A percentile compares a stretch with the other conserved stretches of the same genome.
phyloP scores from a whole-genome alignment of 2,888 invertebrate species.

The Hemistola chrysoprasaria region DNA sequence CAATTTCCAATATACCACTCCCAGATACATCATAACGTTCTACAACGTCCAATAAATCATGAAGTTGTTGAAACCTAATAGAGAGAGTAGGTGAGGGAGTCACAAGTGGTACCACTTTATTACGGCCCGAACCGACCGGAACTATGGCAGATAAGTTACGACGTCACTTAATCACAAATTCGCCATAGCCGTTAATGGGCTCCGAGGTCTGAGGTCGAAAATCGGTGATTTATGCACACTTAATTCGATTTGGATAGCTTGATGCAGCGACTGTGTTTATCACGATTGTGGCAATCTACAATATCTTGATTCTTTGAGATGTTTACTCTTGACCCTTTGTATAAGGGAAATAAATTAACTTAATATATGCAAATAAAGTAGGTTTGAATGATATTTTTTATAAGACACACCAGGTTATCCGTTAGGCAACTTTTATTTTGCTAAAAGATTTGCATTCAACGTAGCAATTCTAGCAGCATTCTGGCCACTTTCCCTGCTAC shows the following conservation, averaged over 20 bases:
- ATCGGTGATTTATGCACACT: slow-evolving; percentile 50
- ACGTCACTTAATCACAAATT: slow-evolving; percentile 63
- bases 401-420: too few relatives aligned
- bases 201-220: slow-evolving; percentile 40
- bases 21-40: slow-evolving; percentile 30
- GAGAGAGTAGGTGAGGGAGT: slow-evolving; percentile 51
- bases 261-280: slow-evolving; percentile 22
- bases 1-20: slow-evolving; percentile 21
- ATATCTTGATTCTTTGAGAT: too few relatives aligned
- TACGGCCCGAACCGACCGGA: slow-evolving; percentile 40
- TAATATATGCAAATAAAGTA: too few relatives aligned
- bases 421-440: too few relatives aligned
- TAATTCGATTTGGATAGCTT: slow-evolving; percentile 40
- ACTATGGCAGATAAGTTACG: slow-evolving; percentile 58
- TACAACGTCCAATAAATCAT: slow-evolving; percentile 46
- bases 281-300: slow-evolving; percentile 17
- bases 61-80: slow-evolving; percentile 48
- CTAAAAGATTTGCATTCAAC: too few relatives aligned
- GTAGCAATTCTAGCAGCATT: too few relatives aligned
- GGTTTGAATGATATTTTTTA: too few relatives aligned
- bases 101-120: slow-evolving; percentile 53
- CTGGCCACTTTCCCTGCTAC: too few relatives aligned
- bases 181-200: slow-evolving; percentile 58
- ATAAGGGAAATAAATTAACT: too few relatives aligned
- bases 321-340: too few relatives aligned